These are phyloP conservation scores for Dryobotodes eremita DNA, from an alignment of 2,888 invertebrate genomes.

Conservation along the genomic window DNA sequence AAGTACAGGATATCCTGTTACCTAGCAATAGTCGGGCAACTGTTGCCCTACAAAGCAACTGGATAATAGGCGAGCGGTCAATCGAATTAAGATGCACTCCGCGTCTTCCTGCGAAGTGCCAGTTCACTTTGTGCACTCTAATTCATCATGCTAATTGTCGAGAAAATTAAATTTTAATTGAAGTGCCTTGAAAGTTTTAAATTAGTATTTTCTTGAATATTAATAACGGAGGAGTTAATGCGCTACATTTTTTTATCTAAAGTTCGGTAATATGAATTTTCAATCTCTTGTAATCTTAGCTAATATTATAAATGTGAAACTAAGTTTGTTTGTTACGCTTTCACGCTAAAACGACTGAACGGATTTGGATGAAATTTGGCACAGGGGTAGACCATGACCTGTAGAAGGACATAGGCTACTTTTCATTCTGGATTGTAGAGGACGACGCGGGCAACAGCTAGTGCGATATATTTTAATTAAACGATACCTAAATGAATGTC, in stretches of 20 bases:
- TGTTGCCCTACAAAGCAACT: constrained; percentile 24
- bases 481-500: background rate
- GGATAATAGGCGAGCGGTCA: constrained; percentile 33
- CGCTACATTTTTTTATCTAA: constrained; percentile 8
- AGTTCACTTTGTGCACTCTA: constrained; percentile 48
- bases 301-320: no score
- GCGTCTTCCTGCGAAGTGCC: constrained; percentile 39
- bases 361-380: no score
- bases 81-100: constrained; percentile 69
- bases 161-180: constrained; percentile 55
- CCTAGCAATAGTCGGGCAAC: constrained; percentile 17
- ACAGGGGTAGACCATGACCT: no score
- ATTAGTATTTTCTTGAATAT: constrained; percentile 25
- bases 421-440: no score
- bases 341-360: no score
- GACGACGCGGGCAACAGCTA: no score
- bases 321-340: no score
- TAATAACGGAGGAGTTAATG: constrained; percentile 18
- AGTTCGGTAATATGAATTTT: background rate
- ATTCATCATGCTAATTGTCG: constrained; percentile 58
- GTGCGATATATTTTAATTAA: background rate
- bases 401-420: no score
- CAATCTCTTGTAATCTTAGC: background rate
- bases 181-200: constrained; percentile 43
- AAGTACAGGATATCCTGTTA: constrained; percentile 21